These are phyloP conservation scores for Stratiomys singularior DNA, from an alignment of 2,888 invertebrate genomes.

Conservation along the genomic window DNA sequence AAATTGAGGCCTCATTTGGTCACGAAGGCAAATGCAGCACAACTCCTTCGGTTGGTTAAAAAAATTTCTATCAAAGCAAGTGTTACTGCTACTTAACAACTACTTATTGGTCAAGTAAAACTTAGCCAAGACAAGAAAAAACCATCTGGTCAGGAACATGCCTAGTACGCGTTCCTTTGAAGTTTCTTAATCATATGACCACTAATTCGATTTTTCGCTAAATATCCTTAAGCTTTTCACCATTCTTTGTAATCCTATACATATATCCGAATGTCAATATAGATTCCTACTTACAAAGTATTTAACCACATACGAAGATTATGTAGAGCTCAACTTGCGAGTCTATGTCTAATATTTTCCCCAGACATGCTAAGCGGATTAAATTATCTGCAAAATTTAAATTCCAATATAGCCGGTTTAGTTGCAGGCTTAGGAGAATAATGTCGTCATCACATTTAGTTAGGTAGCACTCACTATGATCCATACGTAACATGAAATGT, in stretches of 20 bases:
- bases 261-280: not conserved
- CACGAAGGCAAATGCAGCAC: no score
- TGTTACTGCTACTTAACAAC: no score
- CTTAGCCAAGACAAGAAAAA: no score
- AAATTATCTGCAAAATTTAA: constrained; percentile 52
- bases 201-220: constrained; percentile 8
- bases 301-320: not conserved
- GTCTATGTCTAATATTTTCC: constrained; percentile 26
- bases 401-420: constrained; percentile 49
- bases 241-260: constrained; percentile 7
- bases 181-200: not conserved
- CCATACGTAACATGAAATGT: not conserved
- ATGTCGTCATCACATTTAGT: constrained; percentile 34
- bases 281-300: constrained; percentile 3
- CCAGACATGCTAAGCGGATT: constrained; percentile 50
- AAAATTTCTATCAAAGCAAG: no score
- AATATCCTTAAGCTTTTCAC: constrained; percentile 4
- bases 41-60: no score
- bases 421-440: constrained; percentile 44
- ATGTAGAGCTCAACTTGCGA: not conserved
- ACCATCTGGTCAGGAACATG: no score
- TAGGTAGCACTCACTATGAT: not conserved
- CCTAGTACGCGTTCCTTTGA: constrained; percentile 6
- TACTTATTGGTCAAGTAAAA: no score
- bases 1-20: no score